Conservation (phyloP, 1,140 invertebrate species). For the Apis laboriosa region DNA sequence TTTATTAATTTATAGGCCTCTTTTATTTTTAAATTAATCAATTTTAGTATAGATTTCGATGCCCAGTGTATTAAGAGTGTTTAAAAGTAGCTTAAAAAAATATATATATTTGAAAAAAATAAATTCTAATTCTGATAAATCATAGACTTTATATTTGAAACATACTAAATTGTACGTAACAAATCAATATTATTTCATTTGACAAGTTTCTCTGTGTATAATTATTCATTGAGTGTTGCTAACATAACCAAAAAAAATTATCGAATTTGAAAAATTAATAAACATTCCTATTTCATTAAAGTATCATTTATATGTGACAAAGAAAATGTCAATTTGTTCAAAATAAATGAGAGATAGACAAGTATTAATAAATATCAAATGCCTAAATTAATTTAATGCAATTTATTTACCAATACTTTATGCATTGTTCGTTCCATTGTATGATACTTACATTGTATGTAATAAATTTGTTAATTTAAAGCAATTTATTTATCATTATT, state of each 20-base stretch:
- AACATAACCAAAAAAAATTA: slow-evolving; percentile 23
- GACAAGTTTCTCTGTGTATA: slow-evolving; percentile 1
- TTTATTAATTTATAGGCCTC: no score
- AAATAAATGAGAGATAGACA: neutral
- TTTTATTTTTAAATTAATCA: no score
- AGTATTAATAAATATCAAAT: neutral
- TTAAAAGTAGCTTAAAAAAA: neutral
- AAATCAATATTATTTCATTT: neutral
- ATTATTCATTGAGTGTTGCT: neutral
- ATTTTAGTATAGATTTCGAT: no score
- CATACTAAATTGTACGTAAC: neutral
- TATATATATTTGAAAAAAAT: no score
- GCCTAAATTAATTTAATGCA: neutral
- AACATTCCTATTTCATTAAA: slow-evolving; percentile 39
- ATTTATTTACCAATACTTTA: neutral
- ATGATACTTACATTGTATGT: no score
- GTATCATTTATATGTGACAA: slow-evolving; percentile 30
- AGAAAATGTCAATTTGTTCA: slow-evolving; percentile 6
- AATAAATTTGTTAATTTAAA: neutral
- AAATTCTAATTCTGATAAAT: neutral
- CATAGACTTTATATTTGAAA: neutral
- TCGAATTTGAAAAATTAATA: slow-evolving; percentile 13
- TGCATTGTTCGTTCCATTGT: neutral
- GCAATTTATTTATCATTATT: neutral
- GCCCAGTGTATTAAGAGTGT: no score